Conservation (phyloP, 1,140 invertebrate genomes). For the Drosophila simulans region DNA sequence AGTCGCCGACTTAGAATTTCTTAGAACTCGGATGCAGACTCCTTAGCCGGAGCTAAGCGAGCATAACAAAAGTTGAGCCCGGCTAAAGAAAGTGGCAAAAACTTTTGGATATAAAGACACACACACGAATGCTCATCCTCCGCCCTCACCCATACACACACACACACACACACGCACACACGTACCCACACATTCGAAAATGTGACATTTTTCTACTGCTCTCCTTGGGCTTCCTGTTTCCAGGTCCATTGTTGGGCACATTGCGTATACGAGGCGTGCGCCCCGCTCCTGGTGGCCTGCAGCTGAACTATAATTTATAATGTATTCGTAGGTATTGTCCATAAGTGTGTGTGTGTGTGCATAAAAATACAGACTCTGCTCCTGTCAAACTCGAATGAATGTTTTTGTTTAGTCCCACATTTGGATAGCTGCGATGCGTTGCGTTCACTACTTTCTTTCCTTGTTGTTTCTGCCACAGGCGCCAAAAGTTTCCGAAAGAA, state of each 20-base stretch:
- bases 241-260: constrained; percentile 64
- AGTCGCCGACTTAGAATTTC: constrained; percentile 1
- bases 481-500: constrained; percentile 16
- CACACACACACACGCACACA: constrained; percentile 44
- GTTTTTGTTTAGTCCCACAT: constrained; percentile 1
- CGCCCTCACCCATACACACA: not conserved
- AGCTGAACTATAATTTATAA: constrained; percentile 76
- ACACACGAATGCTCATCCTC: constrained; percentile 64
- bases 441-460: not conserved
- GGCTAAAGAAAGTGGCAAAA: constrained; percentile 76
- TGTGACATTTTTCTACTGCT: constrained; percentile 60
- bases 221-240: constrained; percentile 59
- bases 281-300: constrained; percentile 28
- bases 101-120: constrained; percentile 78
- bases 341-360: constrained; percentile 17
- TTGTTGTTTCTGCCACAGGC: not conserved
- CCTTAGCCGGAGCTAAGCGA: constrained; percentile 54
- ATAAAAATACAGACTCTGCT: constrained; percentile 4
- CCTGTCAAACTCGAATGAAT: not conserved
- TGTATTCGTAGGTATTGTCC: constrained; percentile 57
- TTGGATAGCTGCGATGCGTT: not conserved
- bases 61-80: constrained; percentile 79
- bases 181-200: constrained; percentile 44
- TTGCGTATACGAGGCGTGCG: constrained; percentile 70
- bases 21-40: not conserved